phyloP scores from a whole-genome alignment of 2,888 invertebrate genomes.

The Agrotis segetum region DNA sequence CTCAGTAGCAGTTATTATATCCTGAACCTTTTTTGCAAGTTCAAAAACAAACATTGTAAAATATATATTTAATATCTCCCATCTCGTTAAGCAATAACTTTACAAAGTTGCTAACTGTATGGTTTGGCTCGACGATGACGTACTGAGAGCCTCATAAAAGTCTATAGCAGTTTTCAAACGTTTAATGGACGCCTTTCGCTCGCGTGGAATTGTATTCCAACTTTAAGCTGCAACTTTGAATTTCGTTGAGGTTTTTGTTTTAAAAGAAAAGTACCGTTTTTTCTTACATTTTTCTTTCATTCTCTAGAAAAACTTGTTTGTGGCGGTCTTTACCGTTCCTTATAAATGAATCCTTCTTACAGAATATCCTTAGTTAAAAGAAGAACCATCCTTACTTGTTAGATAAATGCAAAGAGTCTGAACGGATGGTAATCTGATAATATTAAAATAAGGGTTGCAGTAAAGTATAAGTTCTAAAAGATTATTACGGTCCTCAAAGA shows the following conservation, averaged over 20 bases:
- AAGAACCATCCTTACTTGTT: constrained; percentile 22
- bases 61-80: constrained; percentile 51
- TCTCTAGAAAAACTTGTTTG: constrained; percentile 39
- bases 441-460: constrained; percentile 30
- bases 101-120: constrained; percentile 77
- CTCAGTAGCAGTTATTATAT: no score
- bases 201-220: constrained; percentile 69
- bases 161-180: constrained; percentile 73
- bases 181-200: constrained; percentile 71
- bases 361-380: constrained; percentile 25
- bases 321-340: constrained; percentile 30
- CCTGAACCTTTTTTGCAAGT: no score
- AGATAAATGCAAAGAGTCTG: constrained; percentile 31
- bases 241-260: constrained; percentile 63
- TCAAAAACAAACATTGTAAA: constrained; percentile 49
- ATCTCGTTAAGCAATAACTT: constrained; percentile 69
- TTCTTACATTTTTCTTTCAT: constrained; percentile 49
- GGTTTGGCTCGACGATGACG: constrained; percentile 69
- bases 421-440: constrained; percentile 20
- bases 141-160: constrained; percentile 76
- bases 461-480: constrained; percentile 5
- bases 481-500: constrained; percentile 9
- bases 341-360: constrained; percentile 38
- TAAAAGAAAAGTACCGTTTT: constrained; percentile 43
- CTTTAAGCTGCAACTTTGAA: constrained; percentile 66